Conservation (phyloP, 1,140 invertebrate species). For the Laodelphax striatellus region DNA sequence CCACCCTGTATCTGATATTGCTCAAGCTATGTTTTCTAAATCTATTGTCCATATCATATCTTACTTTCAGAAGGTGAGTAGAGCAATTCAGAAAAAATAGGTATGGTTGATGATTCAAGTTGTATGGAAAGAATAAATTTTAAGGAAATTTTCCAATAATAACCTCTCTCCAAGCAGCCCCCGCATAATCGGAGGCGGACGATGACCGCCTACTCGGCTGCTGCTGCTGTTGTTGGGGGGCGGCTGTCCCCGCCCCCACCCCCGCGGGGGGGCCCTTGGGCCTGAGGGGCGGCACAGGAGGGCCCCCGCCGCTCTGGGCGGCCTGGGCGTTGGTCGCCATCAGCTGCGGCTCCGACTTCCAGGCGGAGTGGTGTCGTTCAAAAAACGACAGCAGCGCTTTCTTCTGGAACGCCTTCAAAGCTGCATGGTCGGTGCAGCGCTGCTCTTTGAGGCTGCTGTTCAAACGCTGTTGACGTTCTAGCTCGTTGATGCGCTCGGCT, state of each 20-base stretch:
- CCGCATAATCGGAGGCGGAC: conserved; percentile 52
- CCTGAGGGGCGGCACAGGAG: conserved; percentile 41
- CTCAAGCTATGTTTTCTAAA: too few relatives aligned
- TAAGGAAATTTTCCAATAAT: neutral
- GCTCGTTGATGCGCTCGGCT: conserved; percentile 59
- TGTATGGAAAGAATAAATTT: too few relatives aligned
- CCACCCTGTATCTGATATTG: too few relatives aligned
- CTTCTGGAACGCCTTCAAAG: conserved; percentile 76
- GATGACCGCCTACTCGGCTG: conserved; percentile 40
- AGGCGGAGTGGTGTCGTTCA: conserved; percentile 55
- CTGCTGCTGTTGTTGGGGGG: neutral
- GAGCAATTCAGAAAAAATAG: too few relatives aligned
- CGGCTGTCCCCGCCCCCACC: conserved; percentile 27
- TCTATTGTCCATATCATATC: too few relatives aligned
- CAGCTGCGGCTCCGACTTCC: conserved; percentile 49
- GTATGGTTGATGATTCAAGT: too few relatives aligned
- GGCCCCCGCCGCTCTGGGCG: conserved; percentile 24
- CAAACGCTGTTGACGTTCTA: conserved; percentile 45
- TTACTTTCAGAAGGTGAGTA: too few relatives aligned
- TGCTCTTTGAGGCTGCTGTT: conserved; percentile 28
- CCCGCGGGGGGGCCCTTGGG: conserved; percentile 41
- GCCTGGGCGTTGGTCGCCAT: conserved; percentile 19
- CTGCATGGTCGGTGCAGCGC: conserved; percentile 37
- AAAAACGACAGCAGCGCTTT: conserved; percentile 76
- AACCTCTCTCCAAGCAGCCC: conserved; percentile 24